These are phyloP conservation scores for Stichodactyla mertensii DNA, from an alignment of 64 coral and sea anemone species.

Conservation along the genomic window DNA sequence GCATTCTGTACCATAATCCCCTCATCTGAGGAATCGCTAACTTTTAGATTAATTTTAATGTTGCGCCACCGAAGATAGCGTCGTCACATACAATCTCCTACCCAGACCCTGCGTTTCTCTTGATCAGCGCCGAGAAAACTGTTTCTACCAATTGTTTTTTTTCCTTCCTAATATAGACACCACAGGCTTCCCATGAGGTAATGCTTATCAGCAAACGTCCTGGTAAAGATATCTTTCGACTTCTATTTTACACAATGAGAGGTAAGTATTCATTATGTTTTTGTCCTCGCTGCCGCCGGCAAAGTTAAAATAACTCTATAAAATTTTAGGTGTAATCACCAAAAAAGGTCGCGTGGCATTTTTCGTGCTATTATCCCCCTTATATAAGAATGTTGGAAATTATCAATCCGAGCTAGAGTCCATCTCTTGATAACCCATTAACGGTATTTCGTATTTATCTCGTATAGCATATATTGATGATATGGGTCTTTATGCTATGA, in stretches of 20 bases:
- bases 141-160: background rate
- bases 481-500: conserved; percentile 77
- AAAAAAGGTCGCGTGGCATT: too few species aligned
- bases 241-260: conserved; percentile 67
- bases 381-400: too few species aligned
- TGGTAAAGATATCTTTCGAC: conserved; percentile 61
- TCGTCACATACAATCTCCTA: background rate
- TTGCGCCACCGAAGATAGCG: too few species aligned
- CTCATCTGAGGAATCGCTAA: too few species aligned
- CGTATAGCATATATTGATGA: conserved; percentile 77
- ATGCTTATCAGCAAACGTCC: conserved; percentile 61
- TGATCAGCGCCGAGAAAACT: background rate
- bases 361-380: background rate
- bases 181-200: conserved; percentile 74
- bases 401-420: too few species aligned
- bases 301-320: too few species aligned
- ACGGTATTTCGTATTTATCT: background rate
- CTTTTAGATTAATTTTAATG: too few species aligned
- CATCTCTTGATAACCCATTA: too few species aligned
- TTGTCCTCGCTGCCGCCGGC: too few species aligned
- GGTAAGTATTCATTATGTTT: conserved; percentile 38
- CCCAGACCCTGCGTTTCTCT: too few species aligned
- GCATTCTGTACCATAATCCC: too few species aligned
- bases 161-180: conserved; percentile 40
- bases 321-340: too few species aligned